These are phyloP conservation scores for Gopherus evgoodei DNA, from an alignment of 2,113 vertebrate genomes.

Conservation along the genomic window DNA sequence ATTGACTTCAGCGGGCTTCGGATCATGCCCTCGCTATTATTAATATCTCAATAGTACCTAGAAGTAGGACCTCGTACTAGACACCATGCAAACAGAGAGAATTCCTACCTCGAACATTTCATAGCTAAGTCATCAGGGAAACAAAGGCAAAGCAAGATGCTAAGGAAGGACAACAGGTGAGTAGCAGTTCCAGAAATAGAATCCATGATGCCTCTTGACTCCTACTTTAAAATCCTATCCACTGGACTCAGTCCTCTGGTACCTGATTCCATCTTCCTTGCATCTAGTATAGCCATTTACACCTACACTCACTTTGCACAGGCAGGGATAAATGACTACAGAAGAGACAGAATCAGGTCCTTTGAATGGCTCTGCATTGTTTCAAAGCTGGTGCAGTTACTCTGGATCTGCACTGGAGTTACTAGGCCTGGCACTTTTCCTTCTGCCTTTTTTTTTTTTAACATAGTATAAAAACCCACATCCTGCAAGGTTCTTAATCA, in stretches of 20 bases:
- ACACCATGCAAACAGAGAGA: not conserved
- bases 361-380: not conserved
- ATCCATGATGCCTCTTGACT: not conserved
- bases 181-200: not conserved
- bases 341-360: not conserved
- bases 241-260: not conserved
- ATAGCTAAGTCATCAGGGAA: not conserved
- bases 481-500: not conserved
- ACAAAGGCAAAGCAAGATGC: not conserved
- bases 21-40: not conserved
- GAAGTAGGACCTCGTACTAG: not conserved
- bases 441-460: not conserved
- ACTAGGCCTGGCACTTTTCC: not conserved
- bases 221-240: not conserved
- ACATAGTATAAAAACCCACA: not conserved
- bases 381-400: not conserved
- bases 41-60: not conserved
- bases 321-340: not conserved
- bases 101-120: not conserved
- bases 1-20: not conserved
- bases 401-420: not conserved
- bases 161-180: not conserved
- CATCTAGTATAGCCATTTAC: not conserved
- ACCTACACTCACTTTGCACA: not conserved
- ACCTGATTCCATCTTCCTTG: not conserved